Evolutionary conservation across 2,888 invertebrate genomes (phyloP).

Genomic region (Prosopocoilus inquinatus): DNA sequence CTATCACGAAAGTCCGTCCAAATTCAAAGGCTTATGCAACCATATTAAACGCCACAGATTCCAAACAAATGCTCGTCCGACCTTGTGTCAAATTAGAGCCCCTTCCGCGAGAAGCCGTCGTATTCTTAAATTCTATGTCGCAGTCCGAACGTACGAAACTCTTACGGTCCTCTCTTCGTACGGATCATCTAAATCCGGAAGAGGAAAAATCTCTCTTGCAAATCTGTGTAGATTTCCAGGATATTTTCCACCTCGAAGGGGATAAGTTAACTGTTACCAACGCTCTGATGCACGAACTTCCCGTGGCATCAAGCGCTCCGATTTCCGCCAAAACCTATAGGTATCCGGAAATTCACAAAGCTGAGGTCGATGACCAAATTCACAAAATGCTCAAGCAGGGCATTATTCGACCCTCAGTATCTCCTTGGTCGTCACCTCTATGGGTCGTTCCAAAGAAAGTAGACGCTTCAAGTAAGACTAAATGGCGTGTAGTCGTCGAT

Average conservation of each 20-base stretch:
- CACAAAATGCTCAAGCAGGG: not conserved
- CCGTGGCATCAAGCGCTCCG: conserved; percentile 25
- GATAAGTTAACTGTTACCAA: conserved; percentile 10
- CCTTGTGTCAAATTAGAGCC: too few species aligned
- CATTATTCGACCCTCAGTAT: not conserved
- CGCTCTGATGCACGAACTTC: conserved; percentile 3
- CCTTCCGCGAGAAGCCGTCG: too few species aligned
- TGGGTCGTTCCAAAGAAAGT: conserved; percentile 21
- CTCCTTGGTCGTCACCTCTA: not conserved
- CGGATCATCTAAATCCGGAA: conserved; percentile 8
- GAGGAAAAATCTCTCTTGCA: conserved; percentile 2
- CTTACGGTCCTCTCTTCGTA: not conserved
- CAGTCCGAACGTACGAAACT: not conserved
- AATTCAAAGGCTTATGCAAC: conserved; percentile 21
- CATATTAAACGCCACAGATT: conserved; percentile 10
- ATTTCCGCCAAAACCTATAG: not conserved
- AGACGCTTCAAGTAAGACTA: conserved; percentile 11
- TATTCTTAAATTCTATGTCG: too few species aligned
- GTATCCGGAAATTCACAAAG: not conserved
- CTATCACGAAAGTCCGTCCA: conserved; percentile 18
- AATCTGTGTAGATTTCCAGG: not conserved
- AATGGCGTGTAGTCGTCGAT: conserved; percentile 18
- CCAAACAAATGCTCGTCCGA: too few species aligned
- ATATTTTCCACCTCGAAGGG: conserved; percentile 13
- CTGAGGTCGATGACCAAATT: not conserved